phyloP scores from a whole-genome alignment of 2,113 vertebrate species.

The Noturus placidus region DNA sequence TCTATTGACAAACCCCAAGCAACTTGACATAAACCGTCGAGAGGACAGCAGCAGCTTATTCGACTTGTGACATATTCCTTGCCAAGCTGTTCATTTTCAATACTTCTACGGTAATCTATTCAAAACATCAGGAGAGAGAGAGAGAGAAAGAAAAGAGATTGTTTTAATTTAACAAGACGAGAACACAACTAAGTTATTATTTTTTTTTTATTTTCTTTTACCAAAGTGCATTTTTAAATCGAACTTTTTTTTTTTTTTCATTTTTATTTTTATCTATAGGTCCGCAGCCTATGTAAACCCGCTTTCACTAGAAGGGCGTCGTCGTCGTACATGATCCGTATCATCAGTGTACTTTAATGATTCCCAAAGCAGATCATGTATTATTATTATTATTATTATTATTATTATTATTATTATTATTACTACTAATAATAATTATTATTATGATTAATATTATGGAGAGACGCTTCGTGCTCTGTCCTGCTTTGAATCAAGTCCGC shows the following conservation, averaged over 20 bases:
- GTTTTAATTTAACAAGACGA: conserved; percentile 69
- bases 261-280: conserved; percentile 31
- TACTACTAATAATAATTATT: neutral
- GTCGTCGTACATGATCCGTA: conserved; percentile 58
- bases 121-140: conserved; percentile 67
- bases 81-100: conserved; percentile 73
- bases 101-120: conserved; percentile 76
- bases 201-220: conserved; percentile 58
- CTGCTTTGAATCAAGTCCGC: conserved; percentile 88
- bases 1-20: conserved; percentile 46
- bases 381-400: conserved; percentile 54
- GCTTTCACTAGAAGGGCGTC: conserved; percentile 58
- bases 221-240: conserved; percentile 82
- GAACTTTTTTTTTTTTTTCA: conserved; percentile 54
- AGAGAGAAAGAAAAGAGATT: conserved; percentile 39
- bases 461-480: conserved; percentile 88
- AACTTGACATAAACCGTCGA: conserved; percentile 62
- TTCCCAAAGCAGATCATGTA: conserved; percentile 20
- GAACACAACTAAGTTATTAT: conserved; percentile 64
- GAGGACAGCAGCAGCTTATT: conserved; percentile 72
- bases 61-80: conserved; percentile 59
- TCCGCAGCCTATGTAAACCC: conserved; percentile 59
- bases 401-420: conserved; percentile 52
- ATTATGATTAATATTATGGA: conserved; percentile 65
- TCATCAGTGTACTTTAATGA: conserved; percentile 46